These are phyloP conservation scores for Zelostemma sp. DNA, from an alignment of 1,140 invertebrate species.

Conservation along the genomic window DNA sequence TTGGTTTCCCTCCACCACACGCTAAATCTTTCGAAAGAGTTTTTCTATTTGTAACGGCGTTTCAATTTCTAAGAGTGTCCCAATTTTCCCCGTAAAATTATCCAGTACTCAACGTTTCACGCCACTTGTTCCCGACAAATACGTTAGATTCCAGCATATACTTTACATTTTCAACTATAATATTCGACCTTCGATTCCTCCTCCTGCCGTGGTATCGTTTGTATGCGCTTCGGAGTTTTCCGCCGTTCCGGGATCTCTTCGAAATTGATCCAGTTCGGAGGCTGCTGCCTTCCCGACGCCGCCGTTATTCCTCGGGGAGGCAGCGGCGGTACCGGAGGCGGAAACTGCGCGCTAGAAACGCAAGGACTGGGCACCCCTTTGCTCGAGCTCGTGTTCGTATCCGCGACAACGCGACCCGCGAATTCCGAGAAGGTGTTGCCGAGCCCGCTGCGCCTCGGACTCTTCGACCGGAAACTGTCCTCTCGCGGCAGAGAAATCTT, in stretches of 20 bases:
- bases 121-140: not conserved
- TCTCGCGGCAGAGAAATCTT: slow-evolving; percentile 78
- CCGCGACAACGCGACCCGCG: slow-evolving; percentile 52
- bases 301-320: slow-evolving; percentile 65
- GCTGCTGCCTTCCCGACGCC: slow-evolving; percentile 46
- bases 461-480: slow-evolving; percentile 69
- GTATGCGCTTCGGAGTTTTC: slow-evolving; percentile 83
- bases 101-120: too few species aligned
- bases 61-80: too few species aligned
- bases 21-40: too few species aligned
- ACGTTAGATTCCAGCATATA: not conserved
- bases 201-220: slow-evolving; percentile 76
- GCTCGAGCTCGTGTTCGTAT: slow-evolving; percentile 11
- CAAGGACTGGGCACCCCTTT: slow-evolving; percentile 21
- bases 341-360: slow-evolving; percentile 1
- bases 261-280: slow-evolving; percentile 85
- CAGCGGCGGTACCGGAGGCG: slow-evolving; percentile 68
- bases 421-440: slow-evolving; percentile 65
- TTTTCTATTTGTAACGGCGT: too few species aligned
- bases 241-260: slow-evolving; percentile 85
- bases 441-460: slow-evolving; percentile 53
- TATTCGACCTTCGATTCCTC: slow-evolving; percentile 55
- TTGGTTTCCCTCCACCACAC: too few species aligned
- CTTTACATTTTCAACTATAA: not conserved
- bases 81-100: too few species aligned